Conservation (phyloP, 2,888 invertebrate species). For the Perizoma flavofasciatum region DNA sequence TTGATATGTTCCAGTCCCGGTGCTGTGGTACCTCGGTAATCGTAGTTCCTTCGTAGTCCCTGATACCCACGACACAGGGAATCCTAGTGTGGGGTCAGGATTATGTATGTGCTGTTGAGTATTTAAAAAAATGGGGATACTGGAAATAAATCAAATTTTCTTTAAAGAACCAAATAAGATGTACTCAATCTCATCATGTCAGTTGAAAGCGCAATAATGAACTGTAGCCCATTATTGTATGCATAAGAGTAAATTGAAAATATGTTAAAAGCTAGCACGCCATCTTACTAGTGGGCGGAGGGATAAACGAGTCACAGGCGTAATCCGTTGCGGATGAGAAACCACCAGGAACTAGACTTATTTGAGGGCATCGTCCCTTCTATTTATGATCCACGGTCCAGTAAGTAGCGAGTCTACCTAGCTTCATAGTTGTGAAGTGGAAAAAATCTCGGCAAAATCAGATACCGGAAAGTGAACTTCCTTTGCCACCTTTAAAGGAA, state of each 20-base stretch:
- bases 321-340: constrained; percentile 52
- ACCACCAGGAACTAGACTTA: constrained; percentile 59
- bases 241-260: constrained; percentile 3
- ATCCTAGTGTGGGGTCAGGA: no score
- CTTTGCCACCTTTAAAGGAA: constrained; percentile 19
- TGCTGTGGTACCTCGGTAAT: no score
- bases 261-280: constrained; percentile 15
- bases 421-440: constrained; percentile 38
- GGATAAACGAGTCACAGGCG: constrained; percentile 33
- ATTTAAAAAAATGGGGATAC: no score
- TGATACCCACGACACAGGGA: no score
- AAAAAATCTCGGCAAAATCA: constrained; percentile 39
- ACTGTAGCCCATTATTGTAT: not conserved
- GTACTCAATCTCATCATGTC: no score
- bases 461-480: constrained; percentile 36
- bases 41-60: no score
- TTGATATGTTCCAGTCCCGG: no score
- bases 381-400: constrained; percentile 61
- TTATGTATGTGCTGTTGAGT: no score
- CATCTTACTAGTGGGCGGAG: constrained; percentile 26
- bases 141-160: no score
- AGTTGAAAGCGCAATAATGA: no score
- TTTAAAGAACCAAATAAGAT: no score
- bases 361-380: constrained; percentile 65
- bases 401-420: constrained; percentile 28